phyloP scores from a whole-genome alignment of 2,113 vertebrate species.

The Dromas ardeola region DNA sequence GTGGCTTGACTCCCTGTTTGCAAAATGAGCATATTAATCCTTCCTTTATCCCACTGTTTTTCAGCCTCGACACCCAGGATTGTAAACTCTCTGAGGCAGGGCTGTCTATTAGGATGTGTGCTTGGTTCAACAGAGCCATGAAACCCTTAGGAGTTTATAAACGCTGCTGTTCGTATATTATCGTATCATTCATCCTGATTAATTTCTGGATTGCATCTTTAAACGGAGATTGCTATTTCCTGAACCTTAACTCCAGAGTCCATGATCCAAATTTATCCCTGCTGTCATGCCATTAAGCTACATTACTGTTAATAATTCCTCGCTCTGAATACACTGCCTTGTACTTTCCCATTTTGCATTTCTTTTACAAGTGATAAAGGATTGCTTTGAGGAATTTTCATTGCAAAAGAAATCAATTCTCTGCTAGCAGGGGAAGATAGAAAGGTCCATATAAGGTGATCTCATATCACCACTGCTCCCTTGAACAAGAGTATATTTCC shows the following conservation, averaged over 20 bases:
- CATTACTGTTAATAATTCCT: slow-evolving; percentile 38
- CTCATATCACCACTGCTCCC: not conserved
- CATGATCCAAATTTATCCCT: slow-evolving; percentile 26
- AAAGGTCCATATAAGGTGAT: slow-evolving; percentile 53
- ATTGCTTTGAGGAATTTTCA: slow-evolving; percentile 49
- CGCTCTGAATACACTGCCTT: not conserved
- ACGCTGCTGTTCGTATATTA: not conserved
- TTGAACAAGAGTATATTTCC: not conserved
- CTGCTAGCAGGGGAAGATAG: slow-evolving; percentile 7
- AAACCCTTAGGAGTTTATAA: slow-evolving; percentile 3
- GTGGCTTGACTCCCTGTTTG: not conserved
- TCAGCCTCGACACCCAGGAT: not conserved
- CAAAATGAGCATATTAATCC: slow-evolving; percentile 42
- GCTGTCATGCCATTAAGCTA: not conserved
- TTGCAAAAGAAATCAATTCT: slow-evolving; percentile 57
- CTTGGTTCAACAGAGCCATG: not conserved
- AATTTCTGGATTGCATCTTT: slow-evolving; percentile 28
- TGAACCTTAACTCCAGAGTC: not conserved
- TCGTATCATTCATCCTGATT: slow-evolving; percentile 21
- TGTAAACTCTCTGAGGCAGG: slow-evolving; percentile 8
- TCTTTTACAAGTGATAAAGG: slow-evolving; percentile 44
- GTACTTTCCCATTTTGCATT: not conserved
- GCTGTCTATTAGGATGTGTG: not conserved
- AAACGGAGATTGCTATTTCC: slow-evolving; percentile 27
- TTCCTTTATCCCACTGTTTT: slow-evolving; percentile 30